These are phyloP conservation scores for Drosophila borborema DNA, from an alignment of 2,888 invertebrate species.

Conservation along the genomic window DNA sequence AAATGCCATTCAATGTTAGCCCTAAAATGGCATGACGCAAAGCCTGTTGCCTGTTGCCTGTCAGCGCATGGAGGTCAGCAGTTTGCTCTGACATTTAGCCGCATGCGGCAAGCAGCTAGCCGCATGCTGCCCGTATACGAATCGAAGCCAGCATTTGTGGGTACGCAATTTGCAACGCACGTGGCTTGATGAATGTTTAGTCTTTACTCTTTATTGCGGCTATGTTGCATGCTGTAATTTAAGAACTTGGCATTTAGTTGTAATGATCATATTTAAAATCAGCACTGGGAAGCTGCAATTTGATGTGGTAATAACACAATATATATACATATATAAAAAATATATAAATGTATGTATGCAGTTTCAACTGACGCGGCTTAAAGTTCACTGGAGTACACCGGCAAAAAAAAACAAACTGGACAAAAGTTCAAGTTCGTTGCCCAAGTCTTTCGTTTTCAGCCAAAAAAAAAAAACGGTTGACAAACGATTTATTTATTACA, in stretches of 20 bases:
- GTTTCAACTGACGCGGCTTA: constrained; percentile 15
- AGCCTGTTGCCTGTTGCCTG: constrained; percentile 45
- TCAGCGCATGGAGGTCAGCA: constrained; percentile 72
- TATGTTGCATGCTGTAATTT: constrained; percentile 44
- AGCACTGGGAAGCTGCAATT: constrained; percentile 24
- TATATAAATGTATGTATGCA: background rate
- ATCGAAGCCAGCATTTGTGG: constrained; percentile 20
- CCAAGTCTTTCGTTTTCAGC: constrained; percentile 48
- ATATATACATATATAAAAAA: background rate
- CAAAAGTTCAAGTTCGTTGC: constrained; percentile 76
- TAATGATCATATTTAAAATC: constrained; percentile 68
- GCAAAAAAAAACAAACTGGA: constrained; percentile 21
- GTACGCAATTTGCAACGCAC: constrained; percentile 76
- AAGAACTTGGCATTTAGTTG: constrained; percentile 71
- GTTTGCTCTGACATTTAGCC: constrained; percentile 67
- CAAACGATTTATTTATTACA: constrained; percentile 70
- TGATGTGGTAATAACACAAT: constrained; percentile 19
- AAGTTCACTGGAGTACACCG: constrained; percentile 37
- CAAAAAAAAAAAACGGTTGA: constrained; percentile 29
- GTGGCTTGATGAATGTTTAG: constrained; percentile 66
- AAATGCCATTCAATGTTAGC: constrained; percentile 66
- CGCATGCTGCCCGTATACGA: constrained; percentile 44
- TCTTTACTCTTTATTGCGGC: constrained; percentile 11
- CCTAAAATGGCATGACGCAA: constrained; percentile 70
- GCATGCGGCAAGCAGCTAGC: constrained; percentile 29